A percentile compares a stretch with the other conserved stretches of the same genome.
These are phyloP conservation scores for Botia almorhae DNA, from an alignment of 2,797 vertebrate genomes.

Conservation along the genomic window DNA sequence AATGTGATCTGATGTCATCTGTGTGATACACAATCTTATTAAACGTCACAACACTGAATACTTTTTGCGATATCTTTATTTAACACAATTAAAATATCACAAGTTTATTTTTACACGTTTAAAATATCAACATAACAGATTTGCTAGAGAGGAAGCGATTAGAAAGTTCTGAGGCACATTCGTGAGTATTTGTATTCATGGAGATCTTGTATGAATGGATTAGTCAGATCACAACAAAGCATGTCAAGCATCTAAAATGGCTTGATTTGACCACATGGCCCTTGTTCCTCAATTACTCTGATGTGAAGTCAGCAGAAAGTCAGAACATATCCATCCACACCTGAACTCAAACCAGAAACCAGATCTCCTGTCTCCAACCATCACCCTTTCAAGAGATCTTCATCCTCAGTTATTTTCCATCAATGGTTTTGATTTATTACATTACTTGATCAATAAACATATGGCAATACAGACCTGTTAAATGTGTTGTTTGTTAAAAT, in stretches of 20 bases:
- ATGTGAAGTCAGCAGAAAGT: not conserved
- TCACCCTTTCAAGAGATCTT: not conserved
- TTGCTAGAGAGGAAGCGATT: not conserved
- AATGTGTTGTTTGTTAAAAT: conserved; percentile 17
- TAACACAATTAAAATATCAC: not conserved
- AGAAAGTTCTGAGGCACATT: not conserved
- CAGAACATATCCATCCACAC: not conserved
- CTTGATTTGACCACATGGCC: not conserved
- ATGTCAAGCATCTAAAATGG: not conserved
- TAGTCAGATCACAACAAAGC: not conserved
- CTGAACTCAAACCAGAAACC: not conserved
- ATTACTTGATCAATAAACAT: not conserved
- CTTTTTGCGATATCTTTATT: not conserved
- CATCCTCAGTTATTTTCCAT: conserved; percentile 9
- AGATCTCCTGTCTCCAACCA: not conserved
- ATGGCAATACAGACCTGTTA: not conserved
- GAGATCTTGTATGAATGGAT: not conserved
- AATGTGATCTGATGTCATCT: conserved; percentile 4
- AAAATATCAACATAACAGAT: not conserved
- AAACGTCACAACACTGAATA: not conserved
- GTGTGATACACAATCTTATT: not conserved
- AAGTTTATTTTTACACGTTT: not conserved
- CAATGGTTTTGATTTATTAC: not conserved
- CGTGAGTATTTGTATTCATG: not conserved
- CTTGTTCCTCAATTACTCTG: not conserved